phyloP scores from a whole-genome alignment of 2,113 vertebrate species.

The Prunella himalayana region DNA sequence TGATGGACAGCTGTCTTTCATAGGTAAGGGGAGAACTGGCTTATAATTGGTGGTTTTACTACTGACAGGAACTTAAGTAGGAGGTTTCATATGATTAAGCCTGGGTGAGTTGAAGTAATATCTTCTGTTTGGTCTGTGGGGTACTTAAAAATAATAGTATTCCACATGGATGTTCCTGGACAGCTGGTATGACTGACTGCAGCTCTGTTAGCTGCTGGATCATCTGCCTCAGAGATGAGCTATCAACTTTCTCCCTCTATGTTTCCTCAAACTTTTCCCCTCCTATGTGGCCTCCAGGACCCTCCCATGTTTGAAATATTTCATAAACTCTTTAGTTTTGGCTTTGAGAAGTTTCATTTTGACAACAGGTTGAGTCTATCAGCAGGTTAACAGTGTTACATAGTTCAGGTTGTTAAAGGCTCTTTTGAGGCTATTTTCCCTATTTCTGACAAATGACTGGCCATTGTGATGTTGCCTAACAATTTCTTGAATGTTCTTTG shows the following conservation, averaged over 20 bases:
- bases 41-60: neutral
- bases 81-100: neutral
- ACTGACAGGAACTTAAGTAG: neutral
- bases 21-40: neutral
- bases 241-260: neutral
- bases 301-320: neutral
- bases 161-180: neutral
- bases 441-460: neutral
- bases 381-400: neutral
- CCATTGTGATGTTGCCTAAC: rapidly evolving
- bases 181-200: neutral
- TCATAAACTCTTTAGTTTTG: neutral
- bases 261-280: neutral
- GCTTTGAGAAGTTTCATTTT: neutral
- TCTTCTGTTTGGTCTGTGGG: neutral
- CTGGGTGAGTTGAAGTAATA: neutral
- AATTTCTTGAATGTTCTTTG: neutral
- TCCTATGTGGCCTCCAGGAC: neutral
- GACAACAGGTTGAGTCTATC: neutral
- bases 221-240: neutral
- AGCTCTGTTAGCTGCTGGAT: neutral
- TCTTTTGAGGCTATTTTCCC: neutral
- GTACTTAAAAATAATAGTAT: neutral
- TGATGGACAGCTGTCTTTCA: neutral
- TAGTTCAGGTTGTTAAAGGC: neutral